Evolutionary conservation across 2,113 vertebrate species (phyloP).

Genomic region (Ranitomeya variabilis): DNA sequence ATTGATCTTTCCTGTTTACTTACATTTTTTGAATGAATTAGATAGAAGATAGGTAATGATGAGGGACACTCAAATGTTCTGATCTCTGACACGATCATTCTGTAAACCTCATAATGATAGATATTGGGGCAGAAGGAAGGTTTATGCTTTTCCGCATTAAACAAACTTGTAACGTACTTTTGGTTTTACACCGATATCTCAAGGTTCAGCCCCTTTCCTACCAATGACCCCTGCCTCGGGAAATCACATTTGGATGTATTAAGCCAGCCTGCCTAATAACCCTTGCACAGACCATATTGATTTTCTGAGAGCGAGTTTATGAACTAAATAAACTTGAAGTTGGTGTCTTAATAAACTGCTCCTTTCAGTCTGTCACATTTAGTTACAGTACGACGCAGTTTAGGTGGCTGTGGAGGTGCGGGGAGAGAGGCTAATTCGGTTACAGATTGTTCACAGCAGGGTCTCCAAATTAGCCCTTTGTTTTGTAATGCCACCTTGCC

Average conservation of each 20-base stretch:
- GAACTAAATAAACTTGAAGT: conserved; percentile 89
- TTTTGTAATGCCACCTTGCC: conserved; percentile 86
- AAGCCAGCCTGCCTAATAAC: conserved; percentile 85
- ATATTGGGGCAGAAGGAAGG: not conserved
- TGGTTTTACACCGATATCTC: conserved; percentile 6
- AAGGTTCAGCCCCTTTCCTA: conserved; percentile 64
- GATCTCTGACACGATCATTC: conserved; percentile 1
- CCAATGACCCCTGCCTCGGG: conserved; percentile 71
- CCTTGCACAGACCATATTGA: conserved; percentile 83
- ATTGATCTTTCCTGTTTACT: conserved; percentile 47
- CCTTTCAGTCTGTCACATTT: conserved; percentile 85
- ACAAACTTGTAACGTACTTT: conserved; percentile 9
- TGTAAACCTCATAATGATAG: not conserved
- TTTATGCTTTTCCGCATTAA: not conserved
- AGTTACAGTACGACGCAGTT: conserved; percentile 80
- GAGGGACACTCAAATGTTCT: conserved; percentile 45
- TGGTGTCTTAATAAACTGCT: conserved; percentile 88
- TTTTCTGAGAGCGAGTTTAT: conserved; percentile 87
- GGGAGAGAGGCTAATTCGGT: conserved; percentile 79
- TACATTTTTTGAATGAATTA: conserved; percentile 46
- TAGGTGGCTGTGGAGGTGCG: conserved; percentile 66
- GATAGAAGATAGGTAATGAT: conserved; percentile 23
- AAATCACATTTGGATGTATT: conserved; percentile 83
- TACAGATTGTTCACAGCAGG: conserved; percentile 90
- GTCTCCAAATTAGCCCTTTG: conserved; percentile 86